Evolutionary conservation across 2,113 vertebrate genomes (phyloP), one percentile per base, ranked within the genome.

Genomic region (Prinia subflava): DNA sequence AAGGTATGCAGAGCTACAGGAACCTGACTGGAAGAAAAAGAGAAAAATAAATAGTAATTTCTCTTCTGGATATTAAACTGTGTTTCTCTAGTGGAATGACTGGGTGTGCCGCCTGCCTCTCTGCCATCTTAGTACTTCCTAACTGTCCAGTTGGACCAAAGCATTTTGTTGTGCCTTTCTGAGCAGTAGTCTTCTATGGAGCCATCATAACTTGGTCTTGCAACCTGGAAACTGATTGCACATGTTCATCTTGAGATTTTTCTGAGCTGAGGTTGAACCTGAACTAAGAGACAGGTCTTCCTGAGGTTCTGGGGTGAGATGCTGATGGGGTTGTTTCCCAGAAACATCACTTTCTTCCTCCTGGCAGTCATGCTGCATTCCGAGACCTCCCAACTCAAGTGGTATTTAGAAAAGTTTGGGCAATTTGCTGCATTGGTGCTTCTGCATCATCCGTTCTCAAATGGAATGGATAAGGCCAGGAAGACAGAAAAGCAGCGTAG

Each of bases 1-100:
- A 99, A 99, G 99, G 99, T 99, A 98, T 87, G 53, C 50, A 68
- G 57, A 44, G 18, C 83, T 89, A 53, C 55, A 50, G 37, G 14
- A 87, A 60, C 18, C 68, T 83, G 64, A 53, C 27, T 74, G 47
- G 24, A 56, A 81, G 57, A 46, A 64, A 80, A 67, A 46, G 33
- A 55, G 39, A 46, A 52, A 82, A 78, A 39, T 5, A 78, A 77
- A 14, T 14, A 75, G 12, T 56, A 0, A 23, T 50, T 84, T 80
- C 12, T 75, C 46, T 47, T 71, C 23, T 57, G 49, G 10, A 15
- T 83, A n/a, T 53, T 69, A 46, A 65, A 73, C 33, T 39, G 7
- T 50, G 11, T 83, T 90, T 79, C 39, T 86, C 8, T 73, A 46
- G 13, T 44, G 65, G 41, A 76, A 41, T 69, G 27, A 11, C 10